These are phyloP conservation scores for Altica lythri DNA, from an alignment of 2,888 invertebrate species.

Conservation along the genomic window DNA sequence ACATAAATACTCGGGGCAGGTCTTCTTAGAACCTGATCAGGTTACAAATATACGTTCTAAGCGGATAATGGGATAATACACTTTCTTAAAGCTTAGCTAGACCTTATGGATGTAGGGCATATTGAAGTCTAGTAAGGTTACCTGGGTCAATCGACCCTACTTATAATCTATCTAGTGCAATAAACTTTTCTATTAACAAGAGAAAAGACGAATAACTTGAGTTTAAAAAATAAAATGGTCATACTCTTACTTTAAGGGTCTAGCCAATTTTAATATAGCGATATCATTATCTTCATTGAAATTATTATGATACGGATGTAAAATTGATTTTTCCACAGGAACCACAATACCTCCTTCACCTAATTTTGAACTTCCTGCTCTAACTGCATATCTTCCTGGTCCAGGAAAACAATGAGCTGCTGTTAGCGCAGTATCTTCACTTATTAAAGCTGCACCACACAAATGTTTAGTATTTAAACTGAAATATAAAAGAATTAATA, in stretches of 20 bases:
- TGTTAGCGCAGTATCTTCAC: slow-evolving; percentile 30
- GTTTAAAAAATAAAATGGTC: no score
- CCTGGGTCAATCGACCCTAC: no score
- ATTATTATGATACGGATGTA: slow-evolving; percentile 35
- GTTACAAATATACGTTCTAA: no score
- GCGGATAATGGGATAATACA: no score
- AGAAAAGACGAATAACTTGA: no score
- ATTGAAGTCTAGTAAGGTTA: no score
- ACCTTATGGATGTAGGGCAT: no score
- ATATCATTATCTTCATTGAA: slow-evolving; percentile 37
- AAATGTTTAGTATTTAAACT: slow-evolving; percentile 29
- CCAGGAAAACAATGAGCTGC: slow-evolving; percentile 40
- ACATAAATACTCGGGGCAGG: no score
- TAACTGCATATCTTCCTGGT: slow-evolving; percentile 31
- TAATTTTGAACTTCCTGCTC: slow-evolving; percentile 34
- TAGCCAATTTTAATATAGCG: slow-evolving; percentile 35
- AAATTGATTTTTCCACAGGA: slow-evolving; percentile 31
- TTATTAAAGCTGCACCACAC: slow-evolving; percentile 40
- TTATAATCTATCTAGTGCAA: no score
- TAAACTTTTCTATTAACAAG: no score
- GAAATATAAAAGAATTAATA: slow-evolving; percentile 1
- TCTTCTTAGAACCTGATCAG: no score
- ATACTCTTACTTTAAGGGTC: slow-evolving; percentile 35
- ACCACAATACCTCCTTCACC: slow-evolving; percentile 35
- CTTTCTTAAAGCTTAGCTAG: no score